phyloP scores from a whole-genome alignment of 2,888 invertebrate species.

The Cosmopolites sordidus region DNA sequence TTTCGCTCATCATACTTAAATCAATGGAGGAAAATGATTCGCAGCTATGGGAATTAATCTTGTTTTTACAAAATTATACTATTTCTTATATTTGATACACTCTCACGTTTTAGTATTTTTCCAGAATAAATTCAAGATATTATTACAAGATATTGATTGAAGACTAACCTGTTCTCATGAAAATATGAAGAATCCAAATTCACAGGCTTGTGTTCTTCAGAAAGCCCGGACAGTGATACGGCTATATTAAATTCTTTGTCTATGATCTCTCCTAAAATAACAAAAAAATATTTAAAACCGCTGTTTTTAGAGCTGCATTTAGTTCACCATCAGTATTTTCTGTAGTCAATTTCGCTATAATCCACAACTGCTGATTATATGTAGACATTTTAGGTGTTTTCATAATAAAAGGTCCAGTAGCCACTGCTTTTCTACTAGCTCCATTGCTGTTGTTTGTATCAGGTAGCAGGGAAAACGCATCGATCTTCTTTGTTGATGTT shows the following conservation, averaged over 20 bases:
- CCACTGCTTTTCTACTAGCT: constrained; percentile 56
- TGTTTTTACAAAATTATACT: no score
- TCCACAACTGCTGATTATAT: constrained; percentile 91
- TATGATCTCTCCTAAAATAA: constrained; percentile 76
- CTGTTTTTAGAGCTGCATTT: not conserved
- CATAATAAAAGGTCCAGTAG: constrained; percentile 80
- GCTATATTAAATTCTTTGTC: constrained; percentile 86
- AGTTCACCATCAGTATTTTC: constrained; percentile 75
- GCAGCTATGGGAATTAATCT: no score
- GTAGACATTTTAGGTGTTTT: constrained; percentile 81
- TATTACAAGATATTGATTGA: not conserved
- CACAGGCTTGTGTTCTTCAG: constrained; percentile 68
- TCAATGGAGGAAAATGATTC: no score
- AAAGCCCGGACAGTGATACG: constrained; percentile 77
- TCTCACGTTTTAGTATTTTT: no score
- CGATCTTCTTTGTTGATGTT: constrained; percentile 58
- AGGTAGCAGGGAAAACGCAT: constrained; percentile 54
- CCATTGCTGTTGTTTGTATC: constrained; percentile 49
- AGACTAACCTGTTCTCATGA: constrained; percentile 23
- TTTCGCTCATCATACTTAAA: no score
- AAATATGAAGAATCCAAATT: constrained; percentile 53
- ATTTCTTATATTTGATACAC: no score
- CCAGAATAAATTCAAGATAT: no score
- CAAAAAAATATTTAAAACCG: not conserved
- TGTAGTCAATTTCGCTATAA: constrained; percentile 79